A percentile compares a stretch with the other conserved stretches of the same genome.
Evolutionary conservation across 2,113 vertebrate genomes (phyloP).

Genomic region (Bos javanicus): DNA sequence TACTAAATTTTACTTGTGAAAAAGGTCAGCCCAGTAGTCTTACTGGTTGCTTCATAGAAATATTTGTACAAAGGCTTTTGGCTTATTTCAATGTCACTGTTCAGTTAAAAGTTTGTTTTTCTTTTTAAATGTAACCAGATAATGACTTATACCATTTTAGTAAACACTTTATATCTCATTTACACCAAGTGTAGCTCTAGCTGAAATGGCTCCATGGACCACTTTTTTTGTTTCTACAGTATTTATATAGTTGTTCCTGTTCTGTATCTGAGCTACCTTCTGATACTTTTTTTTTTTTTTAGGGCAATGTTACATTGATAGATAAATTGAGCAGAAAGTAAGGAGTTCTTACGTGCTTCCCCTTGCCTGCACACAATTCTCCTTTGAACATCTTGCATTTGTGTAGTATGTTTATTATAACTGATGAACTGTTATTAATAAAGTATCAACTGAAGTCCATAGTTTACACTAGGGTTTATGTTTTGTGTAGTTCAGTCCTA

Average conservation of each 20-base stretch:
- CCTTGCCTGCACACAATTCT: not conserved
- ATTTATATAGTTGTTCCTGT: not conserved
- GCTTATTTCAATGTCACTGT: not conserved
- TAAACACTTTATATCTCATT: not conserved
- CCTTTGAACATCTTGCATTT: not conserved
- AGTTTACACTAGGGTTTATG: not conserved
- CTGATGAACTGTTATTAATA: not conserved
- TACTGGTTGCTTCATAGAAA: not conserved
- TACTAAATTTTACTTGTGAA: not conserved
- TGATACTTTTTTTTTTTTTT: not conserved
- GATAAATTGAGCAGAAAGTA: not conserved
- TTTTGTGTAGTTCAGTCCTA: not conserved
- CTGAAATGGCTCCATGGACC: not conserved
- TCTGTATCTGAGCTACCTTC: not conserved
- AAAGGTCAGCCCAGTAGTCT: not conserved
- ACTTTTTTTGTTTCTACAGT: not conserved
- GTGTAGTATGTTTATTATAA: not conserved
- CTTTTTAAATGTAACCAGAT: not conserved
- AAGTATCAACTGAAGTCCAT: not conserved
- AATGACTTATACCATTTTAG: not conserved
- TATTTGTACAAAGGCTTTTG: not conserved
- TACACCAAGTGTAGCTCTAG: fast-evolving
- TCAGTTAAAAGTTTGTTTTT: not conserved
- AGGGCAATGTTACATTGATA: not conserved
- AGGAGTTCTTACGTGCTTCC: not conserved